Conservation (phyloP, 1,140 invertebrate genomes). For the Eumeta japonica region DNA sequence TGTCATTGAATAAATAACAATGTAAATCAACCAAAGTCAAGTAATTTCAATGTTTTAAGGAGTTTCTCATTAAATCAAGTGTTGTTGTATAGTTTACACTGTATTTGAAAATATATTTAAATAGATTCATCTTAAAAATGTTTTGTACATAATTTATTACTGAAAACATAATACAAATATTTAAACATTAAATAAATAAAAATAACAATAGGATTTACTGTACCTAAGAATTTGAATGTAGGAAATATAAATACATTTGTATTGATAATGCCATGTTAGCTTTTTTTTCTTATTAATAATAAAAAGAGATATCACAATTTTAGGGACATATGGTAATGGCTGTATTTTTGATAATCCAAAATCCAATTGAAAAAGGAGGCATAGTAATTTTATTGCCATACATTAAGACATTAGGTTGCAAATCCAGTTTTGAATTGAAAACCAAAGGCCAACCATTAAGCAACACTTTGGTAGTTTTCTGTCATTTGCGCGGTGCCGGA, state of each 20-base stretch:
- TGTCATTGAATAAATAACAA: no score
- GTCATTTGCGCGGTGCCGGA: slow-evolving; percentile 43
- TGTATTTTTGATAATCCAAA: slow-evolving; percentile 60
- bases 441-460: slow-evolving; percentile 60
- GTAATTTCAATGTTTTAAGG: no score
- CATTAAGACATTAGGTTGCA: slow-evolving; percentile 50
- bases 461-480: slow-evolving; percentile 55
- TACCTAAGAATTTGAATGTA: not conserved
- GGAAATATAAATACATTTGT: no score
- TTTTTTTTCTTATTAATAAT: no score
- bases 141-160: no score
- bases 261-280: no score
- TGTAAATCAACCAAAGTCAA: no score
- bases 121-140: no score
- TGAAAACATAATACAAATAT: no score
- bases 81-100: no score
- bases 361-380: slow-evolving; percentile 62
- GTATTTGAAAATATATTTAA: no score
- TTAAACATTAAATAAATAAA: not conserved
- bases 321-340: slow-evolving; percentile 33
- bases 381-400: slow-evolving; percentile 49
- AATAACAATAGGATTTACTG: not conserved
- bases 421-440: slow-evolving; percentile 48
- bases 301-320: slow-evolving; percentile 8
- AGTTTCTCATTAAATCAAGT: no score